phyloP scores from a whole-genome alignment of 2,113 vertebrate genomes.

The Meriones unguiculatus region DNA sequence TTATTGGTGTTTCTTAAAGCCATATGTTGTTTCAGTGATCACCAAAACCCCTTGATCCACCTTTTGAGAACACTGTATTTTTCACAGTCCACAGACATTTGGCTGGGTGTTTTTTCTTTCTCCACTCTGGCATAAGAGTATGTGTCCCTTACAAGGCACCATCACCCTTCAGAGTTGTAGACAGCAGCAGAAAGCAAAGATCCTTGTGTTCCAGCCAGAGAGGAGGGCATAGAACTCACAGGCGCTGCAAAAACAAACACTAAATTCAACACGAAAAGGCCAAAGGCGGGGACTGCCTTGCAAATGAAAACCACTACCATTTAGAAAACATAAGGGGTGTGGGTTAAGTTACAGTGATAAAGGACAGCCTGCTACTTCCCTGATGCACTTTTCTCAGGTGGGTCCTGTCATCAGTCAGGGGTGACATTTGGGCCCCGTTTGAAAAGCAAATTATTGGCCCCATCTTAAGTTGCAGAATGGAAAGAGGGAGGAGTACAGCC shows the following conservation, averaged over 20 bases:
- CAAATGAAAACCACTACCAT: background rate
- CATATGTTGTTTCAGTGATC: background rate
- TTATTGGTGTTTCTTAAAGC: background rate
- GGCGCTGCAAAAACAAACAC: background rate
- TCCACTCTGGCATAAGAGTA: background rate
- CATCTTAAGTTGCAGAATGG: background rate
- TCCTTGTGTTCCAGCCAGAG: accelerated
- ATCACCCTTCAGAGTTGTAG: background rate
- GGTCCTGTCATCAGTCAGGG: background rate
- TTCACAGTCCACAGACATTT: background rate
- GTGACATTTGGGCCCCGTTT: background rate
- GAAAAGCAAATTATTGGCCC: background rate
- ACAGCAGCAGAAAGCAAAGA: background rate
- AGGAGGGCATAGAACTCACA: background rate
- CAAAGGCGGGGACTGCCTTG: background rate
- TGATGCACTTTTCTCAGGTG: background rate
- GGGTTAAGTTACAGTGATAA: accelerated
- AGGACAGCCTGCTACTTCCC: background rate
- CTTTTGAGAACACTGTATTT: background rate
- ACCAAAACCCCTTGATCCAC: background rate
- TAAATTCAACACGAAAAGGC: no score
- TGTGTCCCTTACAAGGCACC: accelerated
- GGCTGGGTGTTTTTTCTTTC: background rate
- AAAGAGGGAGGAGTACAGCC: background rate
- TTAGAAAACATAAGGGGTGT: no score